Evolutionary conservation across 2,888 invertebrate species (phyloP).

Genomic region (Drosophila buzzatii): DNA sequence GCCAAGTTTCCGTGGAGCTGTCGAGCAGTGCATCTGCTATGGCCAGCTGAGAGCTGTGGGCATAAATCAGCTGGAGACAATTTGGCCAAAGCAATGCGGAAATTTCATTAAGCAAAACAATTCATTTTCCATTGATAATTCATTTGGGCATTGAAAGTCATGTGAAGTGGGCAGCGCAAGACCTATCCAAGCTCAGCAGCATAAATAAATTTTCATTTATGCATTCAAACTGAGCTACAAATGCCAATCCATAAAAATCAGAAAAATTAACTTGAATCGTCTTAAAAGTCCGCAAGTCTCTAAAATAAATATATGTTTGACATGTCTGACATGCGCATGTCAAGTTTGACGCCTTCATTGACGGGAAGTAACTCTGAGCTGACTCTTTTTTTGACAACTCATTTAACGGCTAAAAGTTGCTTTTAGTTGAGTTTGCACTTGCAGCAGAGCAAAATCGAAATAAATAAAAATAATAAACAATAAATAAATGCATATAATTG

Average conservation of each 20-base stretch:
- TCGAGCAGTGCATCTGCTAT: not conserved
- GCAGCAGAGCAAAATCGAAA: too few species aligned
- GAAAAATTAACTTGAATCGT: too few species aligned
- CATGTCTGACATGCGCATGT: not conserved
- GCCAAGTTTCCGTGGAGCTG: not conserved
- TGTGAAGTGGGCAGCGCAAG: too few species aligned
- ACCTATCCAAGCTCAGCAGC: not conserved
- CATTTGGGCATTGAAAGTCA: not conserved
- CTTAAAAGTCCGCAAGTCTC: too few species aligned
- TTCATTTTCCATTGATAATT: not conserved
- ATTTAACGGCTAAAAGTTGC: not conserved
- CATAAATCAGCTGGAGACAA: not conserved
- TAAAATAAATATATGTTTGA: too few species aligned
- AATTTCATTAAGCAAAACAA: slow-evolving; percentile 5
- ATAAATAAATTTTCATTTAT: too few species aligned
- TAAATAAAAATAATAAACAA: too few species aligned
- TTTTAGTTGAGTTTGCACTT: too few species aligned
- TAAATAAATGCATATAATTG: too few species aligned
- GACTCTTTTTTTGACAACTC: not conserved
- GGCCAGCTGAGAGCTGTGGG: not conserved
- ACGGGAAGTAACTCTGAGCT: not conserved
- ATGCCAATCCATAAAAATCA: too few species aligned
- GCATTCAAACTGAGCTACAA: too few species aligned
- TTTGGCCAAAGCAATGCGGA: not conserved
- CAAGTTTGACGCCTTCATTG: not conserved